These are phyloP conservation scores for Drosophila affinis DNA, from an alignment of 2,888 invertebrate genomes.

Conservation along the genomic window DNA sequence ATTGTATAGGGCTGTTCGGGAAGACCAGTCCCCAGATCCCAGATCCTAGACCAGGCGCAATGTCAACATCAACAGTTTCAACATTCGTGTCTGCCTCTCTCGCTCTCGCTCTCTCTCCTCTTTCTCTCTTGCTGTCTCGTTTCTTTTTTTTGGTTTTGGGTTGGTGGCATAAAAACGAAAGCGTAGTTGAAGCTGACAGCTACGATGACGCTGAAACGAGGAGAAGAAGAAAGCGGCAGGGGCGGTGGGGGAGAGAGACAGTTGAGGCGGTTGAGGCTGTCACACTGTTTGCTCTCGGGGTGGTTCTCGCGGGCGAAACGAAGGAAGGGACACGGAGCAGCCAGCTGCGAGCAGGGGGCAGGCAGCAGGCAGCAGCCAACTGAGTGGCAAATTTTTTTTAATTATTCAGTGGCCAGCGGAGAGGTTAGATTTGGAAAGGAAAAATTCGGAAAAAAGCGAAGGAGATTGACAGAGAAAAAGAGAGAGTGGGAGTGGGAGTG, in stretches of 20 bases:
- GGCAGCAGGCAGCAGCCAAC: constrained; percentile 9
- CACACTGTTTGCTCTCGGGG: constrained; percentile 45
- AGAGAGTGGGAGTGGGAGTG: background rate
- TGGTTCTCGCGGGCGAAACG: background rate
- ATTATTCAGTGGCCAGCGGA: constrained; percentile 62
- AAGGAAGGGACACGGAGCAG: background rate
- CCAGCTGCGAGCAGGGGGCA: too few species aligned
- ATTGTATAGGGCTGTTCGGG: constrained; percentile 24
- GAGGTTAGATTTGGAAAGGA: constrained; percentile 39
- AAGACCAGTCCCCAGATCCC: too few species aligned
- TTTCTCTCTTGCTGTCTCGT: constrained; percentile 15
- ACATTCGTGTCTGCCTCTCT: constrained; percentile 19
- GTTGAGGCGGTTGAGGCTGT: constrained; percentile 52
- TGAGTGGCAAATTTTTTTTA: constrained; percentile 64
- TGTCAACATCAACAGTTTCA: constrained; percentile 70
- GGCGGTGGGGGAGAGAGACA: constrained; percentile 6
- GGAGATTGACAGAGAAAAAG: background rate
- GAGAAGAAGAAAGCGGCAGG: constrained; percentile 42
- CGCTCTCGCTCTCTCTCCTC: constrained; percentile 18
- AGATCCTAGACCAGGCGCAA: constrained; percentile 51
- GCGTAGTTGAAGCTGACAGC: constrained; percentile 77
- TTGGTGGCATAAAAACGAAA: constrained; percentile 45
- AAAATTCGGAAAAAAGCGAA: background rate
- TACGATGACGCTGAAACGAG: constrained; percentile 45
- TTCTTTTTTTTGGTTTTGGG: background rate